These are phyloP conservation scores for Belgica antarctica DNA, from an alignment of 2,888 invertebrate genomes.

Conservation along the genomic window DNA sequence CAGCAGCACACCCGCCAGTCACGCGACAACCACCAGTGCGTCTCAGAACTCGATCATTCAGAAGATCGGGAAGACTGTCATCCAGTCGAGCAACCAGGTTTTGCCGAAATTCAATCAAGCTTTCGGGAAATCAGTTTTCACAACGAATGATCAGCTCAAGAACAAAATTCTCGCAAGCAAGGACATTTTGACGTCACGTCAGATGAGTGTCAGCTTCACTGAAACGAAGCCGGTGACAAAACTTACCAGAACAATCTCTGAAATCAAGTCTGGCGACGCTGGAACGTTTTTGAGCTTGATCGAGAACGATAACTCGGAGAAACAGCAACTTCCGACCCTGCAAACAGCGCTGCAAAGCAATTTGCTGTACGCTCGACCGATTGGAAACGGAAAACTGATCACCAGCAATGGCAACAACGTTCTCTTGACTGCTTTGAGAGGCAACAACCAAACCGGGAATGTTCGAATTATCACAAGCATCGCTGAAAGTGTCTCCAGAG, in stretches of 20 bases:
- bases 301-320: conserved; percentile 24
- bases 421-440: conserved; percentile 29
- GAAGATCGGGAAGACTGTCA: conserved; percentile 43
- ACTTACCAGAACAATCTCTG: background rate
- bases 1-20: conserved; percentile 24
- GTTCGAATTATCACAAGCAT: conserved; percentile 33
- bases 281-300: background rate
- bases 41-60: conserved; percentile 12
- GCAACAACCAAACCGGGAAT: conserved; percentile 3
- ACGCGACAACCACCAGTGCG: background rate
- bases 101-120: conserved; percentile 77
- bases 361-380: conserved; percentile 32
- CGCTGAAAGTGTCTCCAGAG: background rate
- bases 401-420: conserved; percentile 38
- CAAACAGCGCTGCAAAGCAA: conserved; percentile 30
- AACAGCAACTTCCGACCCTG: conserved; percentile 13
- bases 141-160: conserved; percentile 46
- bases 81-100: conserved; percentile 48
- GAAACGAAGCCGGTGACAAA: background rate
- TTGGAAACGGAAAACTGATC: conserved; percentile 38
- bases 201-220: background rate
- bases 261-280: conserved; percentile 9
- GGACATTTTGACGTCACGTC: background rate
- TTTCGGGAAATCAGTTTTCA: conserved; percentile 70
- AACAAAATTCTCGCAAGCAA: background rate